Base-by-base conservation (phyloP, 1,140 invertebrate species). In the Tyrophagus putrescentiae region DNA sequence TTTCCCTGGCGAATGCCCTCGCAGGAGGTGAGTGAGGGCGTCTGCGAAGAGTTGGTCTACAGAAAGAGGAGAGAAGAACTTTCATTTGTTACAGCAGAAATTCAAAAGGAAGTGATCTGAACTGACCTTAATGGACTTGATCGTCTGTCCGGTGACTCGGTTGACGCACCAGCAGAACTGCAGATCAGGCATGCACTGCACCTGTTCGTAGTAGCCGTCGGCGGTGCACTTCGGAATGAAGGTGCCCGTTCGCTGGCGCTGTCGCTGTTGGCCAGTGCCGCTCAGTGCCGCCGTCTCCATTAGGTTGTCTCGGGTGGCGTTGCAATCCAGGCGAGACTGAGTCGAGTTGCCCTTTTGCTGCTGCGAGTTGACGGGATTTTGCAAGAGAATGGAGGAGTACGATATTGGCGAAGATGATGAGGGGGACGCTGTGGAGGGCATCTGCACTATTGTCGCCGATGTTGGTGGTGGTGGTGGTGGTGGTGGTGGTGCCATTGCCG, bases 81-180 rank as follows among this genome's bases (percentile, higher is more conserved):
- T n/a, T 27, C n/a, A 48, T 48, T 48, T 52, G 23, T 52, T 1
- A 52, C 3, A 11, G 2, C n/a, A 16, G 13, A 3, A 16, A 21
- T 52, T 52, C 32, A 16, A 58, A 41, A 41, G 28, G n/a, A 41
- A n/a, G 27, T 18, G 7, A n/a, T 23, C 33, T n/a, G 29, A 41
- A 16, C n/a, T 25, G 13, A 29, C 39, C 48, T 11, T 18, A n/a
- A 59, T 16, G 23, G 57, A n/a, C 33, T 59, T 59, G 28, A 44
- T 59, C 25, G 57, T 1, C 3, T 54, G 45, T 5, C 59, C 59
- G 2, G 44, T 33, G 7, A 54, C 36, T 27, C 18, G 1, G 6
- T 11, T 25, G 18, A 60, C 59, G 54, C 59, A 60, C 59, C 59
- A 60, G 44, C 59, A 60, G 21, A 32, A 60, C 21, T 31, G 41